Conservation (phyloP, 53 echinoderm and acorn worm genomes). For the Echinometra lucunter region DNA sequence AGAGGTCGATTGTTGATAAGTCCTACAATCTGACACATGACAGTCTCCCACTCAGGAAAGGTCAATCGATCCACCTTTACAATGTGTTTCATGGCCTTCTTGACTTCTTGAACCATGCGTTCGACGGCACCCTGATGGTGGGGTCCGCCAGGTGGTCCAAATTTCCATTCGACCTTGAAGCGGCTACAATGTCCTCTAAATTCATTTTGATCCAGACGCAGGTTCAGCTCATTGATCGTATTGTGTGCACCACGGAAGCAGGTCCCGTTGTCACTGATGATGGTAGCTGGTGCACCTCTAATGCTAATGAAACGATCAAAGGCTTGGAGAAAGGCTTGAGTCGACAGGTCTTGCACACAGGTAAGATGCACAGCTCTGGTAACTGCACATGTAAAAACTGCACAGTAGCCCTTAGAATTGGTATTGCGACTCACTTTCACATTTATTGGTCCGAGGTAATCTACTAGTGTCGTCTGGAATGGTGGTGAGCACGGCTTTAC, state of each 20-base stretch:
- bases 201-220: conserved; percentile 70
- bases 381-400: conserved; percentile 75
- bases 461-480: conserved; percentile 80
- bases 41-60: conserved; percentile 83
- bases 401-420: conserved; percentile 56
- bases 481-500: conserved; percentile 76
- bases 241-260: conserved; percentile 82
- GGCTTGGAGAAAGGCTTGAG: conserved; percentile 81
- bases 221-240: conserved; percentile 78
- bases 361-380: no score
- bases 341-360: conserved; percentile 79
- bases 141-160: conserved; percentile 6
- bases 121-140: conserved; percentile 81
- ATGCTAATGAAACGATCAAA: conserved; percentile 79
- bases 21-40: conserved; percentile 80
- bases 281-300: conserved; percentile 73
- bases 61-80: conserved; percentile 78
- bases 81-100: conserved; percentile 77
- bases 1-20: conserved; percentile 84
- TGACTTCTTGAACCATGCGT: conserved; percentile 86
- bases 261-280: conserved; percentile 73
- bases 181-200: conserved; percentile 7
- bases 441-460: conserved; percentile 58
- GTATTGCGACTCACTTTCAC: not conserved
- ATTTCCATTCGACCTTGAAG: not conserved